A percentile compares a stretch with the other conserved stretches of the same genome.
These are phyloP conservation scores for Xerus rutilus DNA, from an alignment of 2,797 vertebrate species.

Conservation along the genomic window DNA sequence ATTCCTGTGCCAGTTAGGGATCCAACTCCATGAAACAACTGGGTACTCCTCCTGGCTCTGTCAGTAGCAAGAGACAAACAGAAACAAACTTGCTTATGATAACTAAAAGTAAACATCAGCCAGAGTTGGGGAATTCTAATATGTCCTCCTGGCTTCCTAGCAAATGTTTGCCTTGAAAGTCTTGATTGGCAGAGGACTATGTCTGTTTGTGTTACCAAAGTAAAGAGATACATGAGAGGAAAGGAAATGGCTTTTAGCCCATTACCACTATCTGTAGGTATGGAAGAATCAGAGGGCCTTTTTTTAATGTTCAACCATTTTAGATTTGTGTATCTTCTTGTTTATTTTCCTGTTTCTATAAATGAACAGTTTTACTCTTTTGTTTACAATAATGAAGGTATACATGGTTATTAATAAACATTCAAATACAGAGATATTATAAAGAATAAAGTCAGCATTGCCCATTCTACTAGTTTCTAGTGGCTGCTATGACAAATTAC, in stretches of 20 bases:
- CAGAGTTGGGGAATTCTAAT: neutral
- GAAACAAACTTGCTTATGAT: neutral
- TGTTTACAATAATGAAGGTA: neutral
- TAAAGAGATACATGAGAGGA: neutral
- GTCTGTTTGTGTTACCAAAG: neutral
- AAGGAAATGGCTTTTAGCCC: neutral
- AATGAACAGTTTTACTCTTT: neutral
- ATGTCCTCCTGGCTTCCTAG: neutral
- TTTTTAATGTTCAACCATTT: neutral
- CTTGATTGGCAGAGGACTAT: neutral
- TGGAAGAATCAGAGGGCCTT: neutral
- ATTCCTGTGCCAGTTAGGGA: neutral
- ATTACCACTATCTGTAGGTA: neutral
- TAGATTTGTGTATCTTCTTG: neutral
- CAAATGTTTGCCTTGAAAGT: neutral
- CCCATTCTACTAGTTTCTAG: neutral
- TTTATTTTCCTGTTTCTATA: neutral
- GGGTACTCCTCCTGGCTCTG: neutral
- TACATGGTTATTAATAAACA: neutral
- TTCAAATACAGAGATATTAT: neutral
- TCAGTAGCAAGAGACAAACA: neutral
- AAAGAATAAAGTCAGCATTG: neutral
- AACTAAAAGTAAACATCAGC: neutral
- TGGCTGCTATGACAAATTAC: neutral
- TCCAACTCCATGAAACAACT: neutral